phyloP scores from a whole-genome alignment of 2,797 vertebrate species.

The Enteromius viviparus region DNA sequence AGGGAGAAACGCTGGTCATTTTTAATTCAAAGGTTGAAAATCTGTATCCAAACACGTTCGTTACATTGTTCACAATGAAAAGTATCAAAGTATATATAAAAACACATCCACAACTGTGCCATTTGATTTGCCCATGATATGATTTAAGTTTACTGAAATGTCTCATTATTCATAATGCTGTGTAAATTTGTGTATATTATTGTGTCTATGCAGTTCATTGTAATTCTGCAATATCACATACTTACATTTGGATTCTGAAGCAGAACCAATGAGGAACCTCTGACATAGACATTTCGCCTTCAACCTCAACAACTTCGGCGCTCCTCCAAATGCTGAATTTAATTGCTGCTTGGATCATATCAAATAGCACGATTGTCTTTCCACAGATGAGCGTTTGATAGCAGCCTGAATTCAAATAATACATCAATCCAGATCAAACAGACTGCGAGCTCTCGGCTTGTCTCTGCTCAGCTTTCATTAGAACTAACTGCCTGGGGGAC shows the following conservation, averaged over 20 bases:
- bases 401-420: constrained; percentile 48
- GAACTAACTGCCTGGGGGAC: constrained; percentile 41
- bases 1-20: neutral
- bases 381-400: constrained; percentile 49
- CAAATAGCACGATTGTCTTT: constrained; percentile 46
- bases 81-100: too few relatives aligned
- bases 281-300: neutral
- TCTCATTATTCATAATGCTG: neutral
- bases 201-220: neutral
- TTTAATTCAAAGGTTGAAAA: neutral
- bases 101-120: neutral
- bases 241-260: too few relatives aligned
- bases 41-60: neutral
- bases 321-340: constrained; percentile 33
- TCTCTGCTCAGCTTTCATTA: constrained; percentile 43
- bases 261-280: neutral
- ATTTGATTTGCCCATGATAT: neutral
- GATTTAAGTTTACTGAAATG: neutral
- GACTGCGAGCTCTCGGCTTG: constrained; percentile 36
- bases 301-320: neutral
- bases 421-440: constrained; percentile 51
- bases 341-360: constrained; percentile 42
- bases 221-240: neutral
- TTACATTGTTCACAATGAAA: neutral
- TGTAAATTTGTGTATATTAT: neutral